Evolutionary conservation across 53 echinoderm and acorn worm genomes (phyloP).

Genomic region (Crossaster papposus): DNA sequence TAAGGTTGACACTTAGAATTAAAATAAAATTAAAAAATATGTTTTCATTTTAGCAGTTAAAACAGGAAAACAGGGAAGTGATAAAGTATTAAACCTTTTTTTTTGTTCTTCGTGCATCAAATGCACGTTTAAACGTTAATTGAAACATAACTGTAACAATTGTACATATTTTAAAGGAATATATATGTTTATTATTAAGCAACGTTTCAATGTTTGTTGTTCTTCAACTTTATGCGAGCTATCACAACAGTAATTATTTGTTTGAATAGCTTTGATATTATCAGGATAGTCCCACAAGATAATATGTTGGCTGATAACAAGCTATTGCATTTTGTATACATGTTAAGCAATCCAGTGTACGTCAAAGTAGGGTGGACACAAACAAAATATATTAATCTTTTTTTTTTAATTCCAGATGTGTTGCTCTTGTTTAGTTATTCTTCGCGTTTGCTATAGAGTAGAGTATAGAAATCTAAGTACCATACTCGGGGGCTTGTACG

Average conservation of each 20-base stretch:
- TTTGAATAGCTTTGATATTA: background rate
- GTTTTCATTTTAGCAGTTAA: background rate
- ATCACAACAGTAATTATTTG: background rate
- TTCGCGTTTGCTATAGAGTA: background rate
- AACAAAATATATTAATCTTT: conserved; percentile 6
- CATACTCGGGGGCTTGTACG: too few relatives aligned
- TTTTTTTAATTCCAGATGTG: background rate
- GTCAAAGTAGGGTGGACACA: background rate
- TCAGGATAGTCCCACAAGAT: background rate
- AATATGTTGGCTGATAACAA: conserved; percentile 1
- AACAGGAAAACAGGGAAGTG: conserved; percentile 1
- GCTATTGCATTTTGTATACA: background rate
- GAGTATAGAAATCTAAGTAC: too few relatives aligned
- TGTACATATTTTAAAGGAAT: conserved; percentile 54
- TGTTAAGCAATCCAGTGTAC: background rate
- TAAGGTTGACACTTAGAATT: background rate
- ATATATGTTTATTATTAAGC: conserved; percentile 54
- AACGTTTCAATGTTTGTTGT: background rate
- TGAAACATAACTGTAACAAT: conserved; percentile 29
- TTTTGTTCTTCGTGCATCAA: conserved; percentile 38
- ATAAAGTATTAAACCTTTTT: too few relatives aligned
- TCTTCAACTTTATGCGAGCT: background rate
- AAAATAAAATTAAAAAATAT: background rate
- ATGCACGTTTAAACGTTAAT: conserved; percentile 2
- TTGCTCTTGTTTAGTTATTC: background rate